Base-by-base conservation (phyloP, 2,888 invertebrate genomes). In the Idaea straminata region DNA sequence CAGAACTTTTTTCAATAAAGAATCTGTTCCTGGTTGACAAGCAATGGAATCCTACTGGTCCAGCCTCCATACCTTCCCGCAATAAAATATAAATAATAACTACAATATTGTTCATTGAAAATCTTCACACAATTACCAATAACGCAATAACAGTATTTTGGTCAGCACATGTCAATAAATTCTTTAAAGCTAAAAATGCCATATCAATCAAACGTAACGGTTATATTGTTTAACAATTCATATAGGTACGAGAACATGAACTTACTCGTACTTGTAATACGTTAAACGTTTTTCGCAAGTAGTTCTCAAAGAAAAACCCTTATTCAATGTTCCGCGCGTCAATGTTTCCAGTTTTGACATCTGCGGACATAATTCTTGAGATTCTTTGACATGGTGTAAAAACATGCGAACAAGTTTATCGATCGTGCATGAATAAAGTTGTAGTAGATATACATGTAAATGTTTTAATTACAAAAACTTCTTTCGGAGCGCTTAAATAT, bases 21-120 rank as follows among this genome's bases (percentile, higher is more conserved):
- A 88, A 87, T 88, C 83, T 84, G 89, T 92, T 92, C 91, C 92
- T 92, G 91, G 88, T 91, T 80, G 86, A 84, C 89, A 75, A 77
- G 83, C 75, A 62, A 70, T 78, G 83, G 88, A 80, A 91, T 89
- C 84, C 79, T 76, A 77, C 73, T 77, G 70, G 77, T 77, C 82
- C 81, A 75, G 79, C 75, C 80, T 78, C 80, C 87, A 91, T 91
- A 83, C 89, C 87, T 75, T 75, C 72, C 84, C 85, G 83, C 84
- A 86, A 88, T 91, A 90, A 89, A 91, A 90, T 91, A 88, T 83
- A 85, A 91, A 91, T 85, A 69, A 69, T 72, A 72, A 47, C 47
- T 47, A 47, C 76, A 79, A 83, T 85, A 86, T 87, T 78, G 81
- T 83, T 83, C 82, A 78, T 84, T 84, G 83, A 84, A 85, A 83